A percentile compares a stretch with the other conserved stretches of the same genome.
Evolutionary conservation across 1,140 invertebrate species (phyloP).

Genomic region (Trachelipus rathkii): DNA sequence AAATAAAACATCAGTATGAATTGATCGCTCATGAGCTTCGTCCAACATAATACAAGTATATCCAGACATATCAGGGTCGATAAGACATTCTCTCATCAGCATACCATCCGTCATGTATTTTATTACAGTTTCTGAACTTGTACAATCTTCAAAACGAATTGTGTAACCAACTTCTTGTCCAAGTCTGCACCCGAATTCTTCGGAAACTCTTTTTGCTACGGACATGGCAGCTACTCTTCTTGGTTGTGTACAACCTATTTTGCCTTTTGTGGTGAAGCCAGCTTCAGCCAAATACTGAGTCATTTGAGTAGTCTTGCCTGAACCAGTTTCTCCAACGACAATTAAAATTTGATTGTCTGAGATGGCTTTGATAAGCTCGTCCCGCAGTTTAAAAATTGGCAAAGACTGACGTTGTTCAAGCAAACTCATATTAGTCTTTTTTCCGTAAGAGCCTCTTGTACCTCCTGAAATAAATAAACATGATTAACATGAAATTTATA

Average conservation of each 20-base stretch:
- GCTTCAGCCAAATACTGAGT: constrained; percentile 97
- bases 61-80: constrained; percentile 85
- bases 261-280: constrained; percentile 85
- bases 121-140: constrained; percentile 94
- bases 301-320: constrained; percentile 98
- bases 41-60: constrained; percentile 99
- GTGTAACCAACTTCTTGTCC: constrained; percentile 99
- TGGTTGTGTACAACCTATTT: constrained; percentile 97
- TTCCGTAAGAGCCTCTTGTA: constrained; percentile 96
- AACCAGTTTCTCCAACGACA: constrained; percentile 98
- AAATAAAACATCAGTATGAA: constrained; percentile 96
- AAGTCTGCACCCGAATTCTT: constrained; percentile 94
- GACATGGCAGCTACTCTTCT: constrained; percentile 96
- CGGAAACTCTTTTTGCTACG: constrained; percentile 95
- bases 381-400: constrained; percentile 93
- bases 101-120: constrained; percentile 99
- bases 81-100: constrained; percentile 93
- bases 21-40: constrained; percentile 96
- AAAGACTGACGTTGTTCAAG: constrained; percentile 92
- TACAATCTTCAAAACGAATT: constrained; percentile 99
- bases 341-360: constrained; percentile 97
- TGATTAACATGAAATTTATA: background rate
- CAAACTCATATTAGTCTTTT: constrained; percentile 92
- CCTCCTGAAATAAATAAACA: constrained; percentile 60
- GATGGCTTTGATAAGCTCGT: constrained; percentile 89